Evolutionary conservation across 2,113 vertebrate genomes (phyloP).

Genomic region (Percopsis transmontana): DNA sequence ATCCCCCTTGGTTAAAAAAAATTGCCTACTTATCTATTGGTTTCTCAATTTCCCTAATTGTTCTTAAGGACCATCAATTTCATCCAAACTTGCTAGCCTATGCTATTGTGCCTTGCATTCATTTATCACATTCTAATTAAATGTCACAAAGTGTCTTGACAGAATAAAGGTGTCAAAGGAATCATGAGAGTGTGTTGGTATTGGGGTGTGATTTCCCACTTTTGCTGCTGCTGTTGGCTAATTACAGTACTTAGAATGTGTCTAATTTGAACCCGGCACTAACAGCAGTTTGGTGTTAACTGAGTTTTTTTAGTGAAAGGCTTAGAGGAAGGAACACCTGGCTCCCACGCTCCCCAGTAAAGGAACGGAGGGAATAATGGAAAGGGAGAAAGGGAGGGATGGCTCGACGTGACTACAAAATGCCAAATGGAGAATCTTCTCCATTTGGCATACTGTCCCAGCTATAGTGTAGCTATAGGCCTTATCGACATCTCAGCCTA

Average conservation of each 20-base stretch:
- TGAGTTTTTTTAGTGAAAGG: constrained; percentile 53
- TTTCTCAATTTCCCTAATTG: constrained; percentile 21
- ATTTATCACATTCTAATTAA: constrained; percentile 61
- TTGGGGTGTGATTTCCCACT: constrained; percentile 39
- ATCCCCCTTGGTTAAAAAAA: too few relatives aligned
- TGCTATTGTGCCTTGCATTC: constrained; percentile 37
- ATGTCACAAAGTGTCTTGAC: too few relatives aligned
- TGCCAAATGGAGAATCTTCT: constrained; percentile 11
- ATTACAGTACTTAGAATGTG: constrained; percentile 43
- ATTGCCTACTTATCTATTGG: constrained; percentile 7
- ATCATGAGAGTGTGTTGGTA: constrained; percentile 44
- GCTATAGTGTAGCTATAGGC: background rate
- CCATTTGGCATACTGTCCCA: constrained; percentile 11
- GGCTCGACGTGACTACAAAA: constrained; percentile 1
- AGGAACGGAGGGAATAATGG: constrained; percentile 41
- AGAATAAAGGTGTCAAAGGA: constrained; percentile 27
- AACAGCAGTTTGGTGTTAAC: constrained; percentile 29
- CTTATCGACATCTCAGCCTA: background rate
- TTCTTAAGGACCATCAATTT: constrained; percentile 40
- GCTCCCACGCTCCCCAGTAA: constrained; percentile 30
- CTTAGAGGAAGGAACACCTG: constrained; percentile 55
- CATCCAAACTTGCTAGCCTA: constrained; percentile 25
- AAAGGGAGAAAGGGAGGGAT: constrained; percentile 14
- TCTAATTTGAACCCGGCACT: constrained; percentile 42
- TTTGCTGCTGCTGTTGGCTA: constrained; percentile 22